Evolutionary conservation across 2,797 vertebrate species (phyloP), one percentile per base, ranked within the genome.

Genomic region (Microctenopoma stevenorrisi): DNA sequence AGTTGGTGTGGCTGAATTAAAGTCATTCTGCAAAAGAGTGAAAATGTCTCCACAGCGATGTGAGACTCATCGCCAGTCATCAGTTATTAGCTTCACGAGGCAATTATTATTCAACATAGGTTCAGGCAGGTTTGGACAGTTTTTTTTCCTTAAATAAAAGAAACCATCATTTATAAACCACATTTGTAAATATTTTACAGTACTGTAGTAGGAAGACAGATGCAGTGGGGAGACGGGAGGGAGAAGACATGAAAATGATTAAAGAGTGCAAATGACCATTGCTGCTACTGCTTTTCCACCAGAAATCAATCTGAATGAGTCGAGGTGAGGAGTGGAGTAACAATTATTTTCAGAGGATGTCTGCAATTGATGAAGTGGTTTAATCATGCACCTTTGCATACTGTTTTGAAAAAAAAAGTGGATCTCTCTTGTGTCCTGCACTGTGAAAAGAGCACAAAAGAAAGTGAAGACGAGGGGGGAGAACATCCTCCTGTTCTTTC

Each of bases 301-400:
- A 47, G 26, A 75, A 48, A 52, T 61, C 3, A 25, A 76, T 70
- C 43, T 70, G 49, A 33, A 46, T 11, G 35, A 52, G 53, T 43
- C 38, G 26, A 61, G 13, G 18, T 47, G 28, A 62, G 47, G 38
- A 56, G 13, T 6, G n/a, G 57, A 64, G 54, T 62, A 30, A 49
- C 15, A 37, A 33, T 47, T 18, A 7, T 67, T 40, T 44, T 53
- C 18, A 65, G 55, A 64, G 35, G 33, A 58, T 47, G 64, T 48
- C 26, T 42, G 16, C 26, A 50, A 37, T 5, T 72, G 74, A 77
- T 51, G 50, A 68, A 68, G 70, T 46, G 52, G 38, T 68, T 76
- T 62, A 55, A 72, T 72, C 42, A 37, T 37, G 22, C 42, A 49
- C 14, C 44, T 58, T 44, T 61, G 15, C 44, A 18, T 28, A 56